Percentiles rank a stretch among this genome's conserved stretches.
Conservation (phyloP, 2,113 vertebrate species). For the Triplophysa tibetana region DNA sequence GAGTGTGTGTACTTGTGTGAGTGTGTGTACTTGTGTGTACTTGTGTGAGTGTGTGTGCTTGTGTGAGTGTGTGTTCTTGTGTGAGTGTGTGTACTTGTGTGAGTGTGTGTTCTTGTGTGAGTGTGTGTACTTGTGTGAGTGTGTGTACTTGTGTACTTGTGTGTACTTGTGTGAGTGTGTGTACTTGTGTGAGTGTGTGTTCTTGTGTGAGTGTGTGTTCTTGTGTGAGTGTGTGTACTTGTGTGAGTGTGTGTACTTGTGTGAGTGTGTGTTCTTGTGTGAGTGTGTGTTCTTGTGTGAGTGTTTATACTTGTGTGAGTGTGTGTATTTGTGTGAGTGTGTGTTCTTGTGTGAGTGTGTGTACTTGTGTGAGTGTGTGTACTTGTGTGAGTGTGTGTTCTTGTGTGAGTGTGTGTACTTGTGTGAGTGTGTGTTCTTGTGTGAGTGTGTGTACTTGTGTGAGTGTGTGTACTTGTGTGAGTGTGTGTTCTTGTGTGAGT, state of each 20-base stretch:
- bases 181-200: background rate
- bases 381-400: background rate
- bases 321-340: background rate
- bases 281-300: no score
- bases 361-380: background rate
- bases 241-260: background rate
- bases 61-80: background rate
- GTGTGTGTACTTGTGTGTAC: no score
- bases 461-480: background rate
- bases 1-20: background rate
- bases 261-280: background rate
- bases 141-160: no score
- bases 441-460: no score
- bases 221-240: background rate
- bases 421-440: background rate
- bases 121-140: background rate
- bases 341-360: background rate
- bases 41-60: background rate
- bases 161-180: background rate
- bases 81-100: background rate
- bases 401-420: background rate
- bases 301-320: background rate
- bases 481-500: background rate
- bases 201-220: background rate
- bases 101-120: background rate